Evolutionary conservation across 2,888 invertebrate genomes (phyloP).

Genomic region (Oasisia sp.): DNA sequence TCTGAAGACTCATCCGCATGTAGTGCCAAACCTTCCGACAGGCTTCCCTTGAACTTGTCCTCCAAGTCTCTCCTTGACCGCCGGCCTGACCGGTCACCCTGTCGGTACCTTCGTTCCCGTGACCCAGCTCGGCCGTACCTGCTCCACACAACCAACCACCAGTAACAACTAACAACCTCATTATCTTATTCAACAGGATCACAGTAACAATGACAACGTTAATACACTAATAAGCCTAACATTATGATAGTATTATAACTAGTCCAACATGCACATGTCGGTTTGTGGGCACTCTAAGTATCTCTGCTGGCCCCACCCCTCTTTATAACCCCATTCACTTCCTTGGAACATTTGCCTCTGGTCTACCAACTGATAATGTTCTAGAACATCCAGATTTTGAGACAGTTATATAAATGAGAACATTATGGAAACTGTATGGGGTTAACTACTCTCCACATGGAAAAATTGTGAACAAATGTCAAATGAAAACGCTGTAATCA

Average conservation of each 20-base stretch:
- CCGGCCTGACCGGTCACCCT: conserved; percentile 24
- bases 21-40: conserved; percentile 81
- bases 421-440: too few relatives aligned
- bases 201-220: background rate
- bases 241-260: background rate
- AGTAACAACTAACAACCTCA: background rate
- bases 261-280: background rate
- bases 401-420: too few relatives aligned
- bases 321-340: too few relatives aligned
- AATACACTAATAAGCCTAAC: background rate
- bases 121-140: conserved; percentile 17
- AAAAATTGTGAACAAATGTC: too few relatives aligned
- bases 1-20: conserved; percentile 68
- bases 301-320: too few relatives aligned
- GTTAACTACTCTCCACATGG: too few relatives aligned
- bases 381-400: too few relatives aligned
- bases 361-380: too few relatives aligned
- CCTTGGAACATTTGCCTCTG: too few relatives aligned
- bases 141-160: background rate
- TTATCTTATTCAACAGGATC: background rate
- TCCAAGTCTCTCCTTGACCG: conserved; percentile 38
- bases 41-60: conserved; percentile 74
- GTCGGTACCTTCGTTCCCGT: background rate
- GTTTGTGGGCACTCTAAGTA: too few relatives aligned
- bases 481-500: too few relatives aligned